Evolutionary conservation across 2,797 vertebrate genomes (phyloP).

Genomic region (Coendou prehensilis): DNA sequence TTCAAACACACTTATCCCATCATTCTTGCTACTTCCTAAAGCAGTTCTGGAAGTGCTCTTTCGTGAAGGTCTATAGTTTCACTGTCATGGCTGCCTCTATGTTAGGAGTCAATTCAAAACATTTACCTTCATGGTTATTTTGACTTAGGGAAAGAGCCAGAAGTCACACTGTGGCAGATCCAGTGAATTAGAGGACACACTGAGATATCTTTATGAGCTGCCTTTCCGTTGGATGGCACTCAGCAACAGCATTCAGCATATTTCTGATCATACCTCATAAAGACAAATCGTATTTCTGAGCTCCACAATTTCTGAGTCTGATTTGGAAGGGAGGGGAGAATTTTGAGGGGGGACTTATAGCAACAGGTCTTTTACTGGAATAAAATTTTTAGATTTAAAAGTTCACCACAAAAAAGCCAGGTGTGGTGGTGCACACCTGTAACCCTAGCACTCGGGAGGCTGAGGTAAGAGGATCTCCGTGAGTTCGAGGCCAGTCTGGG

Average conservation of each 20-base stretch:
- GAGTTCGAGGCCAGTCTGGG: neutral
- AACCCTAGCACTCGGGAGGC: neutral
- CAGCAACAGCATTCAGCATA: neutral
- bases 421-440: neutral
- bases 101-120: neutral
- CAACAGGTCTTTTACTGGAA: neutral
- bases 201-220: neutral
- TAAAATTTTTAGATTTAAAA: neutral
- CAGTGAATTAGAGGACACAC: neutral
- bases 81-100: neutral
- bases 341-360: neutral
- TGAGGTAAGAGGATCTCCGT: neutral
- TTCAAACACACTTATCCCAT: neutral
- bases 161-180: neutral
- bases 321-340: neutral
- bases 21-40: neutral
- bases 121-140: neutral
- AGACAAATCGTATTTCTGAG: neutral
- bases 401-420: neutral
- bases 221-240: neutral
- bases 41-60: neutral
- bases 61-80: neutral
- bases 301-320: neutral
- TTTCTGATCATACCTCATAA: neutral
- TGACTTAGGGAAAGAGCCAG: neutral